Conservation (phyloP, 1,140 invertebrate genomes). For the Neotoxoptera formosana region DNA sequence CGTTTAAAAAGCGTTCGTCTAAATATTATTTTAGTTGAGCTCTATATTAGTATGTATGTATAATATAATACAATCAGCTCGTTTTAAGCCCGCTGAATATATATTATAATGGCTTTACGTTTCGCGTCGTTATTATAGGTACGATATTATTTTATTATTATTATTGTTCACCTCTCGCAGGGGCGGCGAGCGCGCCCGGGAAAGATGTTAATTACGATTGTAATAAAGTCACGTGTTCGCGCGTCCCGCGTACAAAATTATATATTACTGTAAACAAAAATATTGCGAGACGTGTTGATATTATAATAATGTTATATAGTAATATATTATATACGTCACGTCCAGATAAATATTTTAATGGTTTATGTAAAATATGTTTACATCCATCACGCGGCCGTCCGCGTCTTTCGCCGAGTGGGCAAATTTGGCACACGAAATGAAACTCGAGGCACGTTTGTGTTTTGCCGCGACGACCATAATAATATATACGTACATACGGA, state of each 20-base stretch:
- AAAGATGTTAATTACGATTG: not conserved
- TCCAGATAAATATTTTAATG: not conserved
- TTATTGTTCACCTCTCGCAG: not conserved
- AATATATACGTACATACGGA: too few relatives aligned
- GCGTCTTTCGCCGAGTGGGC: not conserved
- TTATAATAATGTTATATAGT: not conserved
- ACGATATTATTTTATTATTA: not conserved
- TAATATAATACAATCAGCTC: not conserved
- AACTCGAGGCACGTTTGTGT: not conserved
- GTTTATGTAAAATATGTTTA: not conserved
- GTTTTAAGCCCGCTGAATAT: too few relatives aligned
- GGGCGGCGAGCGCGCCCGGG: too few relatives aligned
- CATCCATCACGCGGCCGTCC: too few relatives aligned
- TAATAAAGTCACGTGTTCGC: not conserved
- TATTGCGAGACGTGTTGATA: not conserved
- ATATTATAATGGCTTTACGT: too few relatives aligned
- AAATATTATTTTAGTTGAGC: not conserved
- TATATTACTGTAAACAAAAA: not conserved
- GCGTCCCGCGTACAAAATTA: not conserved
- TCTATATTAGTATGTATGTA: too few relatives aligned
- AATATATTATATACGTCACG: not conserved
- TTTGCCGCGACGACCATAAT: too few relatives aligned
- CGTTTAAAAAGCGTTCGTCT: not conserved
- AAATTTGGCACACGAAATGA: not conserved
- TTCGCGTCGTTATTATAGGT: not conserved